Evolutionary conservation across 2,797 vertebrate genomes (phyloP), one percentile per base, ranked within the genome.

Genomic region (Mareca strepera): DNA sequence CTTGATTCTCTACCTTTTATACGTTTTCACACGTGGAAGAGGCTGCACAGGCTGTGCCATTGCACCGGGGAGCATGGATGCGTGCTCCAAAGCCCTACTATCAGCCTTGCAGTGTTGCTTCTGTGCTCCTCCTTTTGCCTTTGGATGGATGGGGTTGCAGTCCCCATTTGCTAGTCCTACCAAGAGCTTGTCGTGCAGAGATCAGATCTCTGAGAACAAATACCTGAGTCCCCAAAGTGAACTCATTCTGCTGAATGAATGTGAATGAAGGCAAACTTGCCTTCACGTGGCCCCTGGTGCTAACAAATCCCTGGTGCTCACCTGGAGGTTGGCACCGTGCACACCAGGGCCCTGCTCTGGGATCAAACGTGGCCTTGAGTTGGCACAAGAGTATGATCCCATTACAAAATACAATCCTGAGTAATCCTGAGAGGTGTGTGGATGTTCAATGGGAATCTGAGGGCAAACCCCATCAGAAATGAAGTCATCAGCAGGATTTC

Each of bases 371-470:
- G 75, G 35, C 67, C 48, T 56, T 31, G 31, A 50, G 58, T 29
- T 35, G 10, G 43, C 14, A 7, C 1, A 31, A 9, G 31, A 26
- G 31, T 26, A 43, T 50, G 16, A 22, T 73, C 60, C 17, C 22
- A 9, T 18, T 37, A 22, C 52, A 9, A 22, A 37, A 52, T 37
- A 18, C 0, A 0, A n/a, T 22, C 37, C 35, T 3, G 17, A 28
- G n/a, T n/a, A 15, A 80, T 17, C 60, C 52, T 58, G 12, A 23
- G 58, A 44, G 50, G 18, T 5, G 12, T 6, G 2, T 6, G 35
- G n/a, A 3, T 44, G 31, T 28, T 16, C 10, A 23, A 18, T 26
- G 44, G 22, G 15, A n/a, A 22, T 9, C 26, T 23, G 77, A 59
- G 31, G n/a, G 17, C 68, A 23, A 73, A 66, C 14, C 67, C 59